Evolutionary conservation across 2,888 invertebrate genomes (phyloP).

Genomic region (Strigamia crassipes): DNA sequence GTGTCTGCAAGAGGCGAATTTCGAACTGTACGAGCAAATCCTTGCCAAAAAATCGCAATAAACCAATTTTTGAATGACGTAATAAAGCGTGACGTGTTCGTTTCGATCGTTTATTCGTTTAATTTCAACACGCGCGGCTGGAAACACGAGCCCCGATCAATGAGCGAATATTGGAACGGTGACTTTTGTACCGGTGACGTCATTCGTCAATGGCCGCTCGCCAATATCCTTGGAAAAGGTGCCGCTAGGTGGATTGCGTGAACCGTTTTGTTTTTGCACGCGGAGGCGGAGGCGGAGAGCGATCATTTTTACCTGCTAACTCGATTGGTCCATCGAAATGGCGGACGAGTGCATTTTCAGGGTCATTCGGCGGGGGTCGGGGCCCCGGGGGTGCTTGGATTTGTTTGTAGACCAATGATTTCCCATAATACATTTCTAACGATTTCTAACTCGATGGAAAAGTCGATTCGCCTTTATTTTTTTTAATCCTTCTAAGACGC

Average conservation of each 20-base stretch:
- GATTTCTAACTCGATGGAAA: background rate
- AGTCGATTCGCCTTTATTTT: background rate
- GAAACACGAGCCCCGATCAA: background rate
- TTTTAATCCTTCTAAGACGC: background rate
- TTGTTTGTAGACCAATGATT: background rate
- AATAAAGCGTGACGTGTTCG: too few species aligned
- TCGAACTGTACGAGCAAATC: background rate
- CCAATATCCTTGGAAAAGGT: background rate
- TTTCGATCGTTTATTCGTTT: too few species aligned
- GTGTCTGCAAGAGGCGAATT: background rate
- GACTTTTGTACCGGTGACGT: background rate
- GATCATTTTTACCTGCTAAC: background rate
- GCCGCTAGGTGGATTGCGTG: background rate
- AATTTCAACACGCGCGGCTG: too few species aligned
- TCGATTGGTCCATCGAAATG: background rate
- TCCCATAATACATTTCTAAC: background rate
- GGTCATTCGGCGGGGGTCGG: background rate
- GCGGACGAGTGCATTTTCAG: background rate
- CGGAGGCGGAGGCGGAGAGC: background rate
- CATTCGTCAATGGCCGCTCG: background rate
- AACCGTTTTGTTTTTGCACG: background rate
- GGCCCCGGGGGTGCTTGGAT: background rate
- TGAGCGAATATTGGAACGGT: background rate
- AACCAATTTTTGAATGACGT: background rate
- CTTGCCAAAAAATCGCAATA: background rate